These are phyloP conservation scores for Telmatochromis sp. DNA, from an alignment of 2,113 vertebrate genomes.

Conservation along the genomic window DNA sequence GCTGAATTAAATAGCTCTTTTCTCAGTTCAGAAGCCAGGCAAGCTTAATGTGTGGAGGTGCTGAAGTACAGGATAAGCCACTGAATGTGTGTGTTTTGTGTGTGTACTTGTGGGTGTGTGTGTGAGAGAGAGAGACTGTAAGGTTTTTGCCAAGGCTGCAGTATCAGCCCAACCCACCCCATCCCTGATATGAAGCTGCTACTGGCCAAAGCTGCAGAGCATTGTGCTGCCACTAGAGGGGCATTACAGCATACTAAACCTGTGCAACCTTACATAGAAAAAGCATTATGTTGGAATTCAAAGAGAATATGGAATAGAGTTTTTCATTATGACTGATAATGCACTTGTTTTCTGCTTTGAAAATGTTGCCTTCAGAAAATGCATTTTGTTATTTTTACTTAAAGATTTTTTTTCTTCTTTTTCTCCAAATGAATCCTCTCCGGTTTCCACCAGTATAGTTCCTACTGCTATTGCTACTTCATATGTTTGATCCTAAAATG, in stretches of 20 bases:
- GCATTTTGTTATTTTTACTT: neutral
- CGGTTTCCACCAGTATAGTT: neutral
- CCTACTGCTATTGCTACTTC: neutral
- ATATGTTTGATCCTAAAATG: neutral
- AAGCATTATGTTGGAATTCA: neutral
- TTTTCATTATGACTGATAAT: neutral
- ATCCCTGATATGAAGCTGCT: neutral
- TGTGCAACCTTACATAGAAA: neutral
- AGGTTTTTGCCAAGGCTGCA: slow-evolving; percentile 19
- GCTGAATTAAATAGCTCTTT: neutral
- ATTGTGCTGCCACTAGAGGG: slow-evolving; percentile 18
- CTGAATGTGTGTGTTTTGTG: neutral
- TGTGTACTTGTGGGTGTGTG: neutral
- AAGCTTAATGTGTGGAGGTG: slow-evolving; percentile 6
- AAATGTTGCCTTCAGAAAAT: neutral
- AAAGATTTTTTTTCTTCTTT: too few relatives aligned
- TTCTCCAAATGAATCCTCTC: neutral
- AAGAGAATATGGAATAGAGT: neutral
- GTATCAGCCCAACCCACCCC: slow-evolving; percentile 26
- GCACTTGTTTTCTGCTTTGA: neutral
- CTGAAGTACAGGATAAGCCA: slow-evolving; percentile 1
- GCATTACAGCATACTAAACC: neutral
- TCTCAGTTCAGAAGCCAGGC: neutral
- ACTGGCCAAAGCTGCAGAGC: slow-evolving; percentile 18
- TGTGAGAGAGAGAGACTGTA: neutral